These are phyloP conservation scores for Microcaecilia unicolor DNA, from an alignment of 2,797 vertebrate genomes.

Conservation along the genomic window DNA sequence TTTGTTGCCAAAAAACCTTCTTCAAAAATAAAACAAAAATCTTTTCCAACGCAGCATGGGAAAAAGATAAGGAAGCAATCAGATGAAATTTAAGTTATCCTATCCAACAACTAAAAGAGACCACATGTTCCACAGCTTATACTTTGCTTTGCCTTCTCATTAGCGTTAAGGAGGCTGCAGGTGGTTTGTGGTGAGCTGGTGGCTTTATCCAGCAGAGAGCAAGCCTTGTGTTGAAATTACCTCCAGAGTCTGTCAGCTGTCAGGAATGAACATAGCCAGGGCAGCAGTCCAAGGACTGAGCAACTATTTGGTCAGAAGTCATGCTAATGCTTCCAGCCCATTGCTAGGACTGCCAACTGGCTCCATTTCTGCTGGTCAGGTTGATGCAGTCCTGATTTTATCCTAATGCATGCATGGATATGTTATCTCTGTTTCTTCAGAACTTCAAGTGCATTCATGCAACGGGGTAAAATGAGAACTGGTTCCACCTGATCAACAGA, in stretches of 20 bases:
- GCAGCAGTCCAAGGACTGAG: neutral
- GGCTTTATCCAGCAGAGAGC: constrained; percentile 25
- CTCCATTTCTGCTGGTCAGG: no score
- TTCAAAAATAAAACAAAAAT: no score
- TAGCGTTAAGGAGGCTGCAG: constrained; percentile 34
- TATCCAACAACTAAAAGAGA: constrained; percentile 24
- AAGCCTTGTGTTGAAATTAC: constrained; percentile 1
- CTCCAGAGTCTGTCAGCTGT: constrained; percentile 7
- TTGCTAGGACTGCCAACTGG: neutral
- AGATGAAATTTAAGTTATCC: no score
- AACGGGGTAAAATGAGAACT: no score
- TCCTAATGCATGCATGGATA: no score
- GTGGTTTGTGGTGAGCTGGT: constrained; percentile 12
- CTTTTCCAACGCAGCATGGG: neutral
- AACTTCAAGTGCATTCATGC: no score
- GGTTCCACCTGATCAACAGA: no score
- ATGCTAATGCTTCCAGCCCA: neutral
- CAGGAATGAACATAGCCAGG: neutral
- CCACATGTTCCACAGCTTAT: constrained; percentile 2
- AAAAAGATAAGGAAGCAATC: neutral
- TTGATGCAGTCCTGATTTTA: no score
- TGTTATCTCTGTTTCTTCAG: no score
- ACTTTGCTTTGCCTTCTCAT: constrained; percentile 28
- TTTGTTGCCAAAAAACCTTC: no score
- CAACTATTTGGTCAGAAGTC: no score